Evolutionary conservation across 2,888 invertebrate species (phyloP), one percentile per base, ranked within the genome.

Genomic region (Muscina levida): DNA sequence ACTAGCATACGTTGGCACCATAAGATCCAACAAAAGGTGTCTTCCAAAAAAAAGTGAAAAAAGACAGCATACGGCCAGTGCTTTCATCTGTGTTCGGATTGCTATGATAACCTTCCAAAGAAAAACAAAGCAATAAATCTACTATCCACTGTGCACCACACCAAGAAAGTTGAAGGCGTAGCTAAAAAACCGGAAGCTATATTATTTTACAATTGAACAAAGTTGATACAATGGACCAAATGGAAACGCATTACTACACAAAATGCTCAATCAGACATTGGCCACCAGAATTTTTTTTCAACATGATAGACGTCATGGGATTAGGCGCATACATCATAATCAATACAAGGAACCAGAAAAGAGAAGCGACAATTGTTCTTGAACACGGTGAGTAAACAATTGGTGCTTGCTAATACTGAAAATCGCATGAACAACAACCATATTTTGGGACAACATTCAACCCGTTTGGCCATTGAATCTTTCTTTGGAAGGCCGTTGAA

Each of bases 21-120:
- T 81, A 26, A 48, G 70, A 11, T 77, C 67, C 62, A 68, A 72
- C 22, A 53, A 77, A 22, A 48, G 70, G 11, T 77, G 46, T 62
- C 11, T 77, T 15, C 74, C 81, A 0, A 44, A 74, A 77, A 77
- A 74, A 77, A 77, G 22, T 56, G 48, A 70, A 48, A 15, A 76
- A 51, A 66, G 73, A 31, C n/a, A 42, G 15, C n/a, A 46, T 22
- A 11, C 53, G 67, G 6, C 56, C 70, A n/a, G 62, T 31, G 31
- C 31, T 31, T 31, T 31, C 72, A 46, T 56, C 26, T 15, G 3
- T 37, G 15, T 79, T 75, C 37, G 71, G 74, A n/a, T 31, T 79
- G 3, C 31, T 31, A 31, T 31, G 31, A 31, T 31, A 31, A 31
- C 31, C 31, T 79, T 57, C 31, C 44, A 44, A 13, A 44, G 10